Evolutionary conservation across 1,140 invertebrate species (phyloP), one percentile per base, ranked within the genome.

Genomic region (Conus ventricosus): DNA sequence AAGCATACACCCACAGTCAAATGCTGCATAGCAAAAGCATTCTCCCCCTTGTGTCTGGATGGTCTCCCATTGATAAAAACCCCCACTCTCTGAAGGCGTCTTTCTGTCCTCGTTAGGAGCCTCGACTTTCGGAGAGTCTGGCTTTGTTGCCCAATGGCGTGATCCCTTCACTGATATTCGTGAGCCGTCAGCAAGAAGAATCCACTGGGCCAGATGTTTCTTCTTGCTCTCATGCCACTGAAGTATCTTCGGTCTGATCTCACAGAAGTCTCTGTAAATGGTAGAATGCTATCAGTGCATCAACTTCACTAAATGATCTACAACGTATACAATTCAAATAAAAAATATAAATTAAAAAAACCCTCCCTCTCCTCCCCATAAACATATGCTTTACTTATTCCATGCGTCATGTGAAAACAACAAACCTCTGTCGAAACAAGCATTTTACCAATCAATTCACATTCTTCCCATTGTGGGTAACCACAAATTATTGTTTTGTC

Each of bases 31-130:
- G 53, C 81, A 83, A 51, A 83, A 83, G 4, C 39, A 4, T 57
- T 83, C 81, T 23, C 54, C 81, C 6, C 81, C 81, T n/a, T 83
- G 8, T 5, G 39, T n/a, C 81, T 83, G 10, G 81, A 83, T 83
- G 51, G 20, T 83, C 7, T 55, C 53, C 81, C 81, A 83, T 6
- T 55, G 5, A 23, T 55, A 83, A 55, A 83, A 83, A 54, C 6
- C 6, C 20, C 53, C 81, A 55, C 0, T 13, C 55, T 83, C 81
- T 54, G 10, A 15, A n/a, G 6, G 25, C 8, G 55, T 83, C 10
- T 57, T n/a, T 55, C 20, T 11, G 10, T 53, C 17, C 7, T 20
- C 27, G 0, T 17, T 51, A 39, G 39, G 39, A 7, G 6, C 39
- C 1, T 39, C 51, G 39, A 7, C 39, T 17, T 27, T 11, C 20